Evolutionary conservation across 2,797 vertebrate species (phyloP), one percentile per base, ranked within the genome.

Genomic region (Synanceia verrucosa): DNA sequence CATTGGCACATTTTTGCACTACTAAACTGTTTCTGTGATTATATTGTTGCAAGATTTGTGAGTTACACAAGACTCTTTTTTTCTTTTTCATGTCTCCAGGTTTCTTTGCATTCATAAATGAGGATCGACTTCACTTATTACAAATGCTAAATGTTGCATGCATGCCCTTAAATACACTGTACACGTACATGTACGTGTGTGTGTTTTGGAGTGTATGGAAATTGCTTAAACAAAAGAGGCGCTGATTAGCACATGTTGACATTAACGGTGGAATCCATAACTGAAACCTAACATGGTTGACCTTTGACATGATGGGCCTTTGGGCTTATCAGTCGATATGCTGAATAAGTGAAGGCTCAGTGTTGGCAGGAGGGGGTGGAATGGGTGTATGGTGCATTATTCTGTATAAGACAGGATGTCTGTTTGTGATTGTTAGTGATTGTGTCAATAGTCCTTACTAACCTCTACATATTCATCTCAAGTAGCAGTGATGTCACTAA

Each of bases 211-310:
- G 23, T 33, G 58, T 62, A 6, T 31, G 53, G 4, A 69, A 6
- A 78, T 60, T 65, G 72, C 77, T 73, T 63, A 64, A 76, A 60
- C 23, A 82, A 47, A 78, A 68, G 51, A 73, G 26, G 24, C 72
- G 48, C 59, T 85, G 69, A 78, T 82, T 73, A 76, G 73, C 73
- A 61, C 19, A 79, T 84, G 73, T 50, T 80, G 73, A 81, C 73
- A 72, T 69, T 79, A 76, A 73, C 13, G 4, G 23, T 65, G 43
- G 52, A 76, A 77, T 68, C 72, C 56, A 78, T 83, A 55, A 34
- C 9, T 31, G 64, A 66, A 55, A 12, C 36, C 26, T 60, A 43
- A 64, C 62, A 26, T 61, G 55, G 18, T 53, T 70, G 58, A 87
- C 76, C 79, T 85, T 74, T 85, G 79, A 84, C 69, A 79, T 8